Percentiles rank a stretch among this genome's conserved stretches.
These are phyloP conservation scores for Calliphora vicina DNA, from an alignment of 1,140 invertebrate species.

Conservation along the genomic window DNA sequence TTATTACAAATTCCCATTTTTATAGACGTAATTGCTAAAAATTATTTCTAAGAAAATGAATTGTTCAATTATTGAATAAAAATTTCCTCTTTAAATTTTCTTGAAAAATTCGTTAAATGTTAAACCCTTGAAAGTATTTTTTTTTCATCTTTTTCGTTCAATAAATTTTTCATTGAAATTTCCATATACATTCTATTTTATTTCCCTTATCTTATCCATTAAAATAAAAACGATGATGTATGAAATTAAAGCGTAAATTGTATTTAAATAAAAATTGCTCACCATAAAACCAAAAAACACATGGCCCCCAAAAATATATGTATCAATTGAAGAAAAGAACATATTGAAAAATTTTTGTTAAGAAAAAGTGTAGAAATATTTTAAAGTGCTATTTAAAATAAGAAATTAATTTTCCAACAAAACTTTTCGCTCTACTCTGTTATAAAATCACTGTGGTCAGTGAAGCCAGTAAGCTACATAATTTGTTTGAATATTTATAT, in stretches of 20 bases:
- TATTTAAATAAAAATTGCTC: neutral
- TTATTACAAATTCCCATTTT: no score
- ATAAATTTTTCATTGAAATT: neutral
- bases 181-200: neutral
- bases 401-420: neutral
- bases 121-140: conserved; percentile 5
- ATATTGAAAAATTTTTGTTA: neutral
- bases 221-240: conserved; percentile 14
- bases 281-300: neutral
- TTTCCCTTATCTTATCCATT: neutral
- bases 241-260: conserved; percentile 16
- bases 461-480: no score
- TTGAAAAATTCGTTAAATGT: neutral
- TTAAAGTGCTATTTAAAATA: neutral
- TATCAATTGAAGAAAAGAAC: neutral
- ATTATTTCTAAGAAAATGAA: no score
- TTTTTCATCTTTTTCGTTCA: neutral
- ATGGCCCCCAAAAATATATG: neutral
- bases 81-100: no score
- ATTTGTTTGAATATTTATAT: no score
- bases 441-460: no score
- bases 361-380: neutral
- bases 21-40: no score
- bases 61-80: no score
- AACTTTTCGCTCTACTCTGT: no score